Evolutionary conservation across 1,140 invertebrate species (phyloP), one percentile per base, ranked within the genome.

Genomic region (Aphelenchoides avenae): DNA sequence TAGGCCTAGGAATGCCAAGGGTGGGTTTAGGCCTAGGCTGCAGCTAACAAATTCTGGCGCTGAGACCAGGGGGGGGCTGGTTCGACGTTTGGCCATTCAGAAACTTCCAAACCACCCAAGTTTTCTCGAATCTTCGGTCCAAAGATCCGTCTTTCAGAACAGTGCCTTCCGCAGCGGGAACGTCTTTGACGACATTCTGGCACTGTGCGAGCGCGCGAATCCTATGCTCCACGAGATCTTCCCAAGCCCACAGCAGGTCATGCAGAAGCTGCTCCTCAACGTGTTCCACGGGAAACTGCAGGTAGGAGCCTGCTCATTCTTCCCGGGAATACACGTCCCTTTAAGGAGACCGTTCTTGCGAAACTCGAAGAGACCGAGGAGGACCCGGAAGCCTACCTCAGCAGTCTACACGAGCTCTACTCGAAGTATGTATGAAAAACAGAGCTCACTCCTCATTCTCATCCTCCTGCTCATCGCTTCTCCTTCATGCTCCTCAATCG

Each of bases 211-310:
- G 64, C 87, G 86, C 70, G 92, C 91, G 73, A 86, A 90, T 73
- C 83, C 85, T 55, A 84, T 95, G 1, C 90, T 96, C 57, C 86
- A 87, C 74, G 85, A 87, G 78, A 92, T 98, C 0, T 98, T 98
- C 74, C 85, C 84, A n/a, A 93, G 91, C 80, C 89, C 91, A 0
- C 88, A 94, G 62, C 88, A 91, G 83, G 91, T 98, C 0, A 96
- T 97, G 89, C 87, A 87, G 33, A 97, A 96, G 80, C 93, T 96
- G 81, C 87, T 97, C 29, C 80, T 96, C 1, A 94, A 94, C 73
- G 89, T 98, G 54, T 98, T 92, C 79, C 89, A 94, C 70, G 81
- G 89, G 4, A 89, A 91, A 78, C 80, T 97, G 33, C 87, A 85
- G 78, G 84, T 84, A 73, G 29, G 11, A 43, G 22, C 24, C 30